These are phyloP conservation scores for Parochlus steinenii DNA, from an alignment of 2,888 invertebrate genomes.

Conservation along the genomic window DNA sequence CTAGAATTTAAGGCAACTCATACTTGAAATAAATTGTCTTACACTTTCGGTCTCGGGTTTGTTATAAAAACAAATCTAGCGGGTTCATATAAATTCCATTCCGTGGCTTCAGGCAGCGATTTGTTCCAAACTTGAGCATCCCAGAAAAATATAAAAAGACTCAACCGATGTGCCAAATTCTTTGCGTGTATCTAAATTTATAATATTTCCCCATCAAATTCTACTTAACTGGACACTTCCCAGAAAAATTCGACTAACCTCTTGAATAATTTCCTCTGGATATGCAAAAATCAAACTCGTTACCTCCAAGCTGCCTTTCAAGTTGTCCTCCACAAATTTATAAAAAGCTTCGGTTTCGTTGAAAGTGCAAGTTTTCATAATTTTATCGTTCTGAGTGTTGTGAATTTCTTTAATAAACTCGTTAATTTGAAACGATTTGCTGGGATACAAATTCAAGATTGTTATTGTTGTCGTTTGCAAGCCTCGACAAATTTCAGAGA, in stretches of 20 bases:
- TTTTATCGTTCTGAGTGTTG: conserved; percentile 19
- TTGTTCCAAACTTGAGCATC: conserved; percentile 34
- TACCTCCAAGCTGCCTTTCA: conserved; percentile 24
- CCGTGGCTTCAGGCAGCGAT: conserved; percentile 36
- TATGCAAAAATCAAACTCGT: conserved; percentile 25
- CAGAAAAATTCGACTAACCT: conserved; percentile 11
- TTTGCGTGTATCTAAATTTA: conserved; percentile 19
- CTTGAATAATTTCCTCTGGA: conserved; percentile 21
- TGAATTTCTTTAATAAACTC: conserved; percentile 25
- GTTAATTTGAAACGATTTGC: conserved; percentile 13
- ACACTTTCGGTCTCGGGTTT: conserved; percentile 42
- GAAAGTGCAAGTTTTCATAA: conserved; percentile 25
- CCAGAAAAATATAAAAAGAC: conserved; percentile 52
- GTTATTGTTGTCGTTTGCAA: conserved; percentile 2
- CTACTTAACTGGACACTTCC: too few species aligned
- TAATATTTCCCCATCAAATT: too few species aligned
- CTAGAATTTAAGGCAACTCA: background rate
- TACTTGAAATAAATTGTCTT: conserved; percentile 20
- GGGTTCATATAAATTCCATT: conserved; percentile 24
- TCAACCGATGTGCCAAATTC: conserved; percentile 23
- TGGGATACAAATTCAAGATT: conserved; percentile 1
- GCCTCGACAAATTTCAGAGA: conserved; percentile 8
- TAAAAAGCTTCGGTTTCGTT: conserved; percentile 23
- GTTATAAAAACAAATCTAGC: conserved; percentile 46
- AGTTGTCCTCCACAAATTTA: conserved; percentile 22